Percentiles rank a stretch among this genome's conserved stretches.
Evolutionary conservation across 2,888 invertebrate species (phyloP).

Genomic region (Lasioglossum vierecki): DNA sequence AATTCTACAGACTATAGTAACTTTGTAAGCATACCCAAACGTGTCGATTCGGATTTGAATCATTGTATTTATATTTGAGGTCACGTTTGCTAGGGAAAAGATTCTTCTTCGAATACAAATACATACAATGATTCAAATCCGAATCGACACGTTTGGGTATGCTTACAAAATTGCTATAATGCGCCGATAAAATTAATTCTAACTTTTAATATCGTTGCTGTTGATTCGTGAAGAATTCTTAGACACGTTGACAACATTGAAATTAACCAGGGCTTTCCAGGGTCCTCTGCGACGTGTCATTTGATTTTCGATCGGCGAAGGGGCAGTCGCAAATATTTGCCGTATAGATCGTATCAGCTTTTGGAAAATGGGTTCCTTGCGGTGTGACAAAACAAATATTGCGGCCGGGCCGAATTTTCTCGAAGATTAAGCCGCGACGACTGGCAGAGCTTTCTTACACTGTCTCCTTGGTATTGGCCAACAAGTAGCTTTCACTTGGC

Average conservation of each 20-base stretch:
- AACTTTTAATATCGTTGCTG: background rate
- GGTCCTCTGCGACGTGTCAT: background rate
- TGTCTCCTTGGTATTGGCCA: slow-evolving; percentile 59
- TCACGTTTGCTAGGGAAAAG: no score
- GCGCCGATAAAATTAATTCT: no score
- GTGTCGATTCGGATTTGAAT: no score
- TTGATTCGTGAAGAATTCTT: no score
- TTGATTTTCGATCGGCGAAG: background rate
- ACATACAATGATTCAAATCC: no score
- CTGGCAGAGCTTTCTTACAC: slow-evolving; percentile 8
- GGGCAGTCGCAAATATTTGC: background rate
- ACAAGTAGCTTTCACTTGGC: slow-evolving; percentile 67
- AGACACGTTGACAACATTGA: background rate
- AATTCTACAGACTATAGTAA: no score
- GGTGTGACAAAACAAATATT: background rate
- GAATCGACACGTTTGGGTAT: no score
- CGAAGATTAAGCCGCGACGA: background rate
- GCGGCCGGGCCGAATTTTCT: slow-evolving; percentile 1
- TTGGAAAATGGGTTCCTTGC: background rate
- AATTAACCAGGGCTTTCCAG: background rate
- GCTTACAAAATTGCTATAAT: no score
- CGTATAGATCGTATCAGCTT: background rate
- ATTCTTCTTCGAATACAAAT: no score
- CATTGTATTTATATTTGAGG: no score
- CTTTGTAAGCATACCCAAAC: no score